Conservation (phyloP, 2,888 invertebrate species). For the Chalcis sispes region DNA sequence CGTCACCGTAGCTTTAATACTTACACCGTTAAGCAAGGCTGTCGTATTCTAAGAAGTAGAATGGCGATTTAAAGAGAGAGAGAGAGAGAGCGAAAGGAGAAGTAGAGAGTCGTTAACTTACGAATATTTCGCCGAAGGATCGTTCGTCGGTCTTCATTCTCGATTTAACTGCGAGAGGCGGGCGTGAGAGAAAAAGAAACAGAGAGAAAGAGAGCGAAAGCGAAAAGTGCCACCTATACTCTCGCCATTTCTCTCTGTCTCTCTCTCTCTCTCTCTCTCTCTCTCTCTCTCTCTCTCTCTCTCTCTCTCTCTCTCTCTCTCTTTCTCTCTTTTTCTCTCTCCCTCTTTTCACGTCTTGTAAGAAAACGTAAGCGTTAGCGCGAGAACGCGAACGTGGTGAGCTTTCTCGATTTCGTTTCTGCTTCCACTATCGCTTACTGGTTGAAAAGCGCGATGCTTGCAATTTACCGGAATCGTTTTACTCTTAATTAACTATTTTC, state of each 20-base stretch:
- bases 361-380: neutral
- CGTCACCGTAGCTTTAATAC: no score
- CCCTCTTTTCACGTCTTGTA: neutral
- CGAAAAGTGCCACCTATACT: constrained; percentile 11
- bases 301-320: no score
- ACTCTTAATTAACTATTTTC: constrained; percentile 46
- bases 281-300: no score
- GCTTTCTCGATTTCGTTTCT: constrained; percentile 42
- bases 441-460: constrained; percentile 39
- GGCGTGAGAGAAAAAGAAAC: neutral
- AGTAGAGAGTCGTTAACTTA: constrained; percentile 27
- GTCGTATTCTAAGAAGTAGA: neutral
- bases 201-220: constrained; percentile 1
- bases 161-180: constrained; percentile 37
- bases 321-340: neutral
- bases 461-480: constrained; percentile 45
- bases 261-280: no score
- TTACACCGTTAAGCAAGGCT: no score
- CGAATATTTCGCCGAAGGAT: constrained; percentile 40
- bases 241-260: no score
- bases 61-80: neutral
- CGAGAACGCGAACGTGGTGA: constrained; percentile 31
- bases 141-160: constrained; percentile 38
- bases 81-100: neutral
- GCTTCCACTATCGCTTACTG: no score